A percentile compares a stretch with the other conserved stretches of the same genome.
These are phyloP conservation scores for Gymnoscopelus braueri DNA, from an alignment of 2,797 vertebrate genomes.

Conservation along the genomic window DNA sequence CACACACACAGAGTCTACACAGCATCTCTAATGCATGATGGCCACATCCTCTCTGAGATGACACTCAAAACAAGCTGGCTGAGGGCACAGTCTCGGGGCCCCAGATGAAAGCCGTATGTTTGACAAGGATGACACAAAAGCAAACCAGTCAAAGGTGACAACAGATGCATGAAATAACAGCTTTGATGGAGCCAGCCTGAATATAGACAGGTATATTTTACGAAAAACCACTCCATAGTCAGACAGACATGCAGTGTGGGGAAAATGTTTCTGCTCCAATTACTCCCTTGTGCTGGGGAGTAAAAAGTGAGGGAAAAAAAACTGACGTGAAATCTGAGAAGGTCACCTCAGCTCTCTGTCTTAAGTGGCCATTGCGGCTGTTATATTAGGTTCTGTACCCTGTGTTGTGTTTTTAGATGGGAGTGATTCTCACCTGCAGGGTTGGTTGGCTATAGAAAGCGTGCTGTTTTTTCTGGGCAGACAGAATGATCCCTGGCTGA, in stretches of 20 bases:
- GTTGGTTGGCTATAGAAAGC: constrained; percentile 41
- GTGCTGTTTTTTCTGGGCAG: constrained; percentile 25
- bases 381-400: constrained; percentile 43
- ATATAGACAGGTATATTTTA: constrained; percentile 12
- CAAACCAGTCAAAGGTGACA: constrained; percentile 3
- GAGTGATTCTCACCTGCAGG: constrained; percentile 50
- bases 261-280: constrained; percentile 77
- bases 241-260: constrained; percentile 48
- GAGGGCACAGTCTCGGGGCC: constrained; percentile 3
- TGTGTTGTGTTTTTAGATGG: constrained; percentile 1
- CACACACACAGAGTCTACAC: neutral
- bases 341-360: constrained; percentile 68
- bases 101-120: constrained; percentile 20
- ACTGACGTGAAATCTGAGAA: constrained; percentile 73
- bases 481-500: constrained; percentile 52
- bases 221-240: constrained; percentile 51
- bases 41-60: constrained; percentile 38
- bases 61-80: constrained; percentile 38
- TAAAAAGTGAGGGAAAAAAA: constrained; percentile 17
- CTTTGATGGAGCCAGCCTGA: constrained; percentile 31
- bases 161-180: constrained; percentile 34
- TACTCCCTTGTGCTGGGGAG: constrained; percentile 74
- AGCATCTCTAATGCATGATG: constrained; percentile 23
- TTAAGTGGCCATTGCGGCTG: constrained; percentile 60
- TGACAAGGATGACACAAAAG: constrained; percentile 17